Base-by-base conservation (phyloP, 2,888 invertebrate genomes). In the Eilema depressum region DNA sequence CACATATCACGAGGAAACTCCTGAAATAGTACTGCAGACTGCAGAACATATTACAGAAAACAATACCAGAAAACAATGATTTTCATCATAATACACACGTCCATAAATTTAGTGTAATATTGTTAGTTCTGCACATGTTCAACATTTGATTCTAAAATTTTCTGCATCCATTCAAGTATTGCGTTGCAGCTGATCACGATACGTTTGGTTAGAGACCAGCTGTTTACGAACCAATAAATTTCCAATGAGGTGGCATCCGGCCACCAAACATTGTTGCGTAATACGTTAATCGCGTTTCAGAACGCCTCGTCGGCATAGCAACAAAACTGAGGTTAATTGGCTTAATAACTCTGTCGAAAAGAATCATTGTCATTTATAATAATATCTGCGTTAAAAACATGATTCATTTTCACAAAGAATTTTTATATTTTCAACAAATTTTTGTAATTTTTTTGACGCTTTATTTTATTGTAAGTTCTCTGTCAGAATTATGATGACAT, bases 221-320 rank as follows among this genome's bases (percentile, higher is more conserved):
- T 79, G 81, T 87, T 89, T 87, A 87, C 78, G 84, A 83, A 73
- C 76, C 74, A 71, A 83, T 87, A 83, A 86, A 88, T 87, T 85
- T 71, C 79, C 72, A 70, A 73, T 71, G 75, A 68, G 69, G 76
- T 76, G 76, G 76, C 79, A 78, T 68, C 75, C 70, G 61, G 75
- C 77, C 79, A 74, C 69, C 33, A 53, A 57, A 33, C 41, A 53
- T 56, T 56, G 67, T 86, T 86, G 76, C 86, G 81, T 75, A 86
- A 86, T 75, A 75, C 74, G 75, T 69, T 71, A 59, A 74, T 28
- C 63, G 56, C 69, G 74, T 76, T 73, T 68, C 63, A 69, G 65
- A 68, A 63, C 68, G 68, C 47, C 73, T 71, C 56, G 37, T 56
- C 33, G 56, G 59, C 66, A 23, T 63, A 65, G 70, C 66, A 75